Evolutionary conservation across 2,888 invertebrate species (phyloP).

Genomic region (Himalopsyche anomala): DNA sequence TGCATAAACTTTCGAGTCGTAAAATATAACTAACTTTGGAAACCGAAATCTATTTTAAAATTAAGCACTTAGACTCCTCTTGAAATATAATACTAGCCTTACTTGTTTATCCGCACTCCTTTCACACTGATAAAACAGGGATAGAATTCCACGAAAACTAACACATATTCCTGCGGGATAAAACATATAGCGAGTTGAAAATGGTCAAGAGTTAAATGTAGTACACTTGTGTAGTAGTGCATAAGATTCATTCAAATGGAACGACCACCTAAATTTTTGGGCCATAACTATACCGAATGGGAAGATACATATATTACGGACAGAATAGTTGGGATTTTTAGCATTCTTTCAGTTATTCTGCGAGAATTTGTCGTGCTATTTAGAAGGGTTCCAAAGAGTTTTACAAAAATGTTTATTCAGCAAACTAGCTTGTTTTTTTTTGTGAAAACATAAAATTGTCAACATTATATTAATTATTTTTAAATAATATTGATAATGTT

Average conservation of each 20-base stretch:
- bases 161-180: background rate
- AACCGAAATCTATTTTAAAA: no score
- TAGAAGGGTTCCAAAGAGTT: no score
- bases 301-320: background rate
- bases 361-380: background rate
- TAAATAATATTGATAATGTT: no score
- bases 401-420: no score
- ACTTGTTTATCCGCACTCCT: background rate
- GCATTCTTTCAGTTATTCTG: background rate
- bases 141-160: background rate
- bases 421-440: no score
- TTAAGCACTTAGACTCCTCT: no score
- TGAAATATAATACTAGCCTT: no score
- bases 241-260: background rate
- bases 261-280: background rate
- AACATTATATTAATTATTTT: no score
- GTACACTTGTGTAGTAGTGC: background rate
- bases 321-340: background rate
- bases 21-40: no score
- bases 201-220: constrained; percentile 2
- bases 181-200: background rate
- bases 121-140: background rate
- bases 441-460: no score
- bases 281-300: background rate
- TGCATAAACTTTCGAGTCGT: no score